Conservation (phyloP, 2,113 vertebrate species). For the Alligator mississippiensis region DNA sequence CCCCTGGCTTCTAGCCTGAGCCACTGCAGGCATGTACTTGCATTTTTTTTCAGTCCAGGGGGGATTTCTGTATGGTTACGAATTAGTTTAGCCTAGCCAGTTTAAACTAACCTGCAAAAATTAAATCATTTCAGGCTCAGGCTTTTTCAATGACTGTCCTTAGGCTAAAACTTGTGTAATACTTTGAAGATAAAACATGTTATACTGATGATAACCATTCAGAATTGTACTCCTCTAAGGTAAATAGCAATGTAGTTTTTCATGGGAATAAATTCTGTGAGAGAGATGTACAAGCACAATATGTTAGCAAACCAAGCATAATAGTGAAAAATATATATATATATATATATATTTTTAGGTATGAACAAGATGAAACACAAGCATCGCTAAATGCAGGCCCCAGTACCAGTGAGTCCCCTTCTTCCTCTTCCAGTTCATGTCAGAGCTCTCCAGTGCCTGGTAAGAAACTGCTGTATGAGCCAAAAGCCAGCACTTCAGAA, state of each 20-base stretch:
- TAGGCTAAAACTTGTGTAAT: neutral
- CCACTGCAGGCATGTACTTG: too few relatives aligned
- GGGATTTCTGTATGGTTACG: too few relatives aligned
- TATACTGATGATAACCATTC: neutral
- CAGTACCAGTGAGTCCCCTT: conserved; percentile 40
- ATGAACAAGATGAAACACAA: neutral
- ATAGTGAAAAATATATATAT: neutral
- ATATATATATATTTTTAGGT: conserved; percentile 36
- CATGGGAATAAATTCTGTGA: neutral
- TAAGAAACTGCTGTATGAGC: conserved; percentile 35
- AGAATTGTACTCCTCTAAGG: neutral
- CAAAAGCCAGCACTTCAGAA: neutral
- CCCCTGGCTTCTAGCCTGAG: too few relatives aligned
- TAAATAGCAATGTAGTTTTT: neutral
- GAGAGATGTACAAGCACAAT: neutral
- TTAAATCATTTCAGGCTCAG: too few relatives aligned
- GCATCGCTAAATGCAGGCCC: conserved; percentile 16
- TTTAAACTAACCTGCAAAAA: neutral
- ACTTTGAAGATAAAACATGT: neutral
- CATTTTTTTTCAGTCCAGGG: too few relatives aligned
- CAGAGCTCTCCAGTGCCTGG: conserved; percentile 81
- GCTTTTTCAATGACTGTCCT: neutral
- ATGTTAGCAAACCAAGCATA: neutral
- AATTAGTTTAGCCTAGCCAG: too few relatives aligned
- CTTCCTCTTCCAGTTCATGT: conserved; percentile 53